Conservation (phyloP, 2,113 vertebrate genomes). For the Mormyrus lacerda region DNA sequence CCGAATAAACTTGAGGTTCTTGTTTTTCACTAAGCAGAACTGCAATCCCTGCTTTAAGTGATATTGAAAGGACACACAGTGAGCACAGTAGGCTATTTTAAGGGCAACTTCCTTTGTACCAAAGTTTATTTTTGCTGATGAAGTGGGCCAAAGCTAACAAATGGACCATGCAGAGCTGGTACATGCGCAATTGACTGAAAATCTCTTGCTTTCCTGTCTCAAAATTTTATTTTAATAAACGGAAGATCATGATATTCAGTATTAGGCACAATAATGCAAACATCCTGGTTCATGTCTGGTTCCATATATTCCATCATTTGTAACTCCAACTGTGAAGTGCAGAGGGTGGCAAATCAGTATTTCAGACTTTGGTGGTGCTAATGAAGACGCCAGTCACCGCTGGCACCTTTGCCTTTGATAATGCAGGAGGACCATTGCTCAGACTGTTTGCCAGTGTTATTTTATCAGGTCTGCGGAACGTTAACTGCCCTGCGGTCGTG, state of each 20-base stretch:
- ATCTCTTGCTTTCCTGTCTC: conserved; percentile 52
- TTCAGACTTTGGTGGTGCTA: neutral
- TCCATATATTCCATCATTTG: neutral
- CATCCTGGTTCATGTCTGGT: conserved; percentile 16
- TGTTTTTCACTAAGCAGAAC: neutral
- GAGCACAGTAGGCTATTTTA: conserved; percentile 52
- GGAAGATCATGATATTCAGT: conserved; percentile 36
- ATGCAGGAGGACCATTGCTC: conserved; percentile 28
- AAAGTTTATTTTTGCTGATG: conserved; percentile 58
- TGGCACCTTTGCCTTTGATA: conserved; percentile 15
- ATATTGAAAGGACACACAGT: conserved; percentile 55
- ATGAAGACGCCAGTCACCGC: neutral
- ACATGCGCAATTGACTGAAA: conserved; percentile 47
- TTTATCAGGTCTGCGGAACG: conserved; percentile 24
- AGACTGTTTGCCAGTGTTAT: conserved; percentile 30
- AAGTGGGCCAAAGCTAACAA: conserved; percentile 58
- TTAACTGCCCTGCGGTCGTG: conserved; percentile 23
- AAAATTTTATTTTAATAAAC: conserved; percentile 37
- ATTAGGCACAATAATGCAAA: conserved; percentile 28
- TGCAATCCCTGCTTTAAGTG: conserved; percentile 17
- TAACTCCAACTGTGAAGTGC: neutral
- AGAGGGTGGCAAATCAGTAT: neutral
- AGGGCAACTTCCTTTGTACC: conserved; percentile 56
- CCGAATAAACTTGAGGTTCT: neutral
- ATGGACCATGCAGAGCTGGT: conserved; percentile 40